phyloP scores from a whole-genome alignment of 1,140 invertebrate species.

The Aphidius ervi region DNA sequence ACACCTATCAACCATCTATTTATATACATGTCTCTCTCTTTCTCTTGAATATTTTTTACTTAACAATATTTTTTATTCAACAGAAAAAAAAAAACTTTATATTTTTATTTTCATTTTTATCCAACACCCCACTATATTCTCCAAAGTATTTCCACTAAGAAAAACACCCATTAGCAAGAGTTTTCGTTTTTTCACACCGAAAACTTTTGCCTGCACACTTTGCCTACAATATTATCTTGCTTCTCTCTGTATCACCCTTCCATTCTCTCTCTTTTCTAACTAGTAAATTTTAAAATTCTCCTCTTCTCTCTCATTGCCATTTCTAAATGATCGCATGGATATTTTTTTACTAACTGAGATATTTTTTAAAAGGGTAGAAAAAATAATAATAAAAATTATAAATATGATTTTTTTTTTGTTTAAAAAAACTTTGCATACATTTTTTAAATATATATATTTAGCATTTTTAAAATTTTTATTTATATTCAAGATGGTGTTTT shows the following conservation, averaged over 20 bases:
- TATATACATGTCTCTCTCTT: neutral
- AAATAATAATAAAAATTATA: neutral
- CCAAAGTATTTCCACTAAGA: conserved; percentile 50
- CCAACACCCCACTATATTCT: conserved; percentile 9
- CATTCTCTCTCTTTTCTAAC: neutral
- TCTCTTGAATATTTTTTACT: conserved; percentile 6
- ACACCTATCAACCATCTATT: neutral
- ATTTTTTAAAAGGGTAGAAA: neutral
- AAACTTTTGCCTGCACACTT: conserved; percentile 40
- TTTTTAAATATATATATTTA: conserved; percentile 41
- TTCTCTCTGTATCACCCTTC: conserved; percentile 14
- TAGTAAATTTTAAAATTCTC: conserved; percentile 12
- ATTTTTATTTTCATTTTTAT: conserved; percentile 6
- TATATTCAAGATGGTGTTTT: conserved; percentile 49
- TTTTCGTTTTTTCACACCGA: conserved; percentile 49
- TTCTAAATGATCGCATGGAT: neutral
- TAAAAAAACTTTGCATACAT: conserved; percentile 33
- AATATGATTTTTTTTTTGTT: conserved; percentile 8
- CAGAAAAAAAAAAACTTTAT: conserved; percentile 1
- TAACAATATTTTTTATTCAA: neutral
- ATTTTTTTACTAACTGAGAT: conserved; percentile 2
- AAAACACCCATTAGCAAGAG: conserved; percentile 54
- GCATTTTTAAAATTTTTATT: conserved; percentile 53
- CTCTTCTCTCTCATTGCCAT: conserved; percentile 13
- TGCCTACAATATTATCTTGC: conserved; percentile 31